Evolutionary conservation across 2,888 invertebrate species (phyloP), one percentile per base, ranked within the genome.

Genomic region (Yponomeuta evonymella): DNA sequence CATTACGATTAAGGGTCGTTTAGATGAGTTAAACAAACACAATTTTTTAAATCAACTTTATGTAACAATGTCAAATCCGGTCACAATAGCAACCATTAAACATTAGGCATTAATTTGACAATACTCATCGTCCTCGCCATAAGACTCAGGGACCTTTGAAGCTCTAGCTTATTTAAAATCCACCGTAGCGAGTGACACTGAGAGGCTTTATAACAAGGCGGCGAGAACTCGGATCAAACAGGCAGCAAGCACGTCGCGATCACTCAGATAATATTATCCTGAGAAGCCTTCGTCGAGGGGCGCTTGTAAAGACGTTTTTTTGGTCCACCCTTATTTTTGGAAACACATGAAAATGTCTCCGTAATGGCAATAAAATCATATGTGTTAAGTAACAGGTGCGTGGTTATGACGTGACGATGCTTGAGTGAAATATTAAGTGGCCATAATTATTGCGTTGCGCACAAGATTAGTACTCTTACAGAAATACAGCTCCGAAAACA

Each of bases 211-310:
- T 9, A n/a, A 71, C 51, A 58, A 68, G 51, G 69, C 48, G 87
- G 88, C 83, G 80, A 84, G 85, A 84, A 83, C 81, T 74, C 72
- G 79, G 81, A 83, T 88, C 90, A 90, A 90, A 90, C 80, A 86
- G 43, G n/a, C 15, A 73, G 77, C 76, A 78, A 82, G 86, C 91
- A 90, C 91, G 90, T 90, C 85, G 75, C 67, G 72, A 71, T 80
- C 89, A 85, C 89, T 86, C 80, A 89, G 87, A 87, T 89, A 86
- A 85, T 85, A 79, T 33, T 33, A 33, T 68, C 68, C 81, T 74
- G 76, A 79, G 77, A 76, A 58, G 51, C 36, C 77, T 77, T 75
- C 84, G 86, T 87, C 85, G 84, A 9, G 86, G 83, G 88, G 88
- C 84, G 88, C 87, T 86, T 82, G 15, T 58, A 12, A 58, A 78